These are phyloP conservation scores for Tetramorium simillimum DNA, from an alignment of 1,140 invertebrate species.

Conservation along the genomic window DNA sequence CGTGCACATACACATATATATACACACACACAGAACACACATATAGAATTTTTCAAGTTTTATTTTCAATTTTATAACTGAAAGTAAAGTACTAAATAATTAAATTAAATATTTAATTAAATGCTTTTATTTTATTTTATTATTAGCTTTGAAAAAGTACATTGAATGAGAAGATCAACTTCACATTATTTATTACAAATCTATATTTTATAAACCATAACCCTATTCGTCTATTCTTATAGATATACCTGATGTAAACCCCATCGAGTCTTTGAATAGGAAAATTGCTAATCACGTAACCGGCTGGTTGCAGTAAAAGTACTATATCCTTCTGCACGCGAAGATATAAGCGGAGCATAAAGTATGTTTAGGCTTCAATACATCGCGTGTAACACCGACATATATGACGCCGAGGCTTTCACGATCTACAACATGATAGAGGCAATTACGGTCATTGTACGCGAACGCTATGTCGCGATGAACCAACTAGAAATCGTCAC, in stretches of 20 bases:
- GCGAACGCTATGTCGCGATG: background rate
- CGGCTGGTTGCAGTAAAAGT: slow-evolving; percentile 27
- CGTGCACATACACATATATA: background rate
- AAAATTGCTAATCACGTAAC: slow-evolving; percentile 51
- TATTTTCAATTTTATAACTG: background rate
- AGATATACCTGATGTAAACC: background rate
- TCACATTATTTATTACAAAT: background rate
- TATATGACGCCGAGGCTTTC: slow-evolving; percentile 58
- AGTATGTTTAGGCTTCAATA: slow-evolving; percentile 54
- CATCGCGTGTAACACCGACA: slow-evolving; percentile 57
- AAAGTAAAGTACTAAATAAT: background rate
- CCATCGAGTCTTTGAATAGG: background rate
- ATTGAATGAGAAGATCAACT: background rate
- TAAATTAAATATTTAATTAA: background rate
- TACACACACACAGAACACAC: background rate
- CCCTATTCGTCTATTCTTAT: background rate
- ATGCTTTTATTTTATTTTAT: background rate
- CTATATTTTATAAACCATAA: background rate
- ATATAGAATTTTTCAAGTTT: background rate
- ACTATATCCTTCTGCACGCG: slow-evolving; percentile 45
- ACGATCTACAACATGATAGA: slow-evolving; percentile 60
- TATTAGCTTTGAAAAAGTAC: background rate
- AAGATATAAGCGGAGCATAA: slow-evolving; percentile 15
- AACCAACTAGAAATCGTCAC: slow-evolving; percentile 8
- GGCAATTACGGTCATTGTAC: slow-evolving; percentile 3